Conservation (phyloP, 2,888 invertebrate species). For the Caradrina clavipalpis region DNA sequence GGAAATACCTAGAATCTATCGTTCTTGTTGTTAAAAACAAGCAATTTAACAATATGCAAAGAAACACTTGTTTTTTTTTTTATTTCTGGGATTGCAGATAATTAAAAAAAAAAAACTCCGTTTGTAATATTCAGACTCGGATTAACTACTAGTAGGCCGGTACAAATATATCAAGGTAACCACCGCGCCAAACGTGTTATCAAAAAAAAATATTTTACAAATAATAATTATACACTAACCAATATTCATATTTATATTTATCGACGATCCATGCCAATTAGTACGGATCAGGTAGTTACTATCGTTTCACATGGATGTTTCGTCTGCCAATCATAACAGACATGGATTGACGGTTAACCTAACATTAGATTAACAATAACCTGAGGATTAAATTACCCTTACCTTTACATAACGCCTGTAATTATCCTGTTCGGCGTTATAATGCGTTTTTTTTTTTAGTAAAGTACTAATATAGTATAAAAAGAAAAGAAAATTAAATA, state of each 20-base stretch:
- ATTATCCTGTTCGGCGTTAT: not conserved
- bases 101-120: too few relatives aligned
- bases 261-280: conserved; percentile 2
- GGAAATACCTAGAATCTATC: too few relatives aligned
- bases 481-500: too few relatives aligned
- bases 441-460: not conserved
- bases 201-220: too few relatives aligned
- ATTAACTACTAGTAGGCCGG: too few relatives aligned
- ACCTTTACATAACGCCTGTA: not conserved
- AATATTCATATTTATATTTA: not conserved
- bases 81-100: too few relatives aligned
- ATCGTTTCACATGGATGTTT: conserved; percentile 7
- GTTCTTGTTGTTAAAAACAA: not conserved
- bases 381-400: conserved; percentile 1
- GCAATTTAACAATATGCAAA: too few relatives aligned
- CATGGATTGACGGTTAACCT: conserved; percentile 13
- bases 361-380: conserved; percentile 3
- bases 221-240: too few relatives aligned
- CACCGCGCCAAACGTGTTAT: too few relatives aligned
- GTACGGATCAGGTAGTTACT: not conserved
- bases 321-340: conserved; percentile 3
- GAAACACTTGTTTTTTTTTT: too few relatives aligned
- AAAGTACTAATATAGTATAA: not conserved
- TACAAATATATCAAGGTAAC: too few relatives aligned
- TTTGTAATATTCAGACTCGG: too few relatives aligned